phyloP scores from a whole-genome alignment of 2,888 invertebrate genomes.

The Polia nebulosa region DNA sequence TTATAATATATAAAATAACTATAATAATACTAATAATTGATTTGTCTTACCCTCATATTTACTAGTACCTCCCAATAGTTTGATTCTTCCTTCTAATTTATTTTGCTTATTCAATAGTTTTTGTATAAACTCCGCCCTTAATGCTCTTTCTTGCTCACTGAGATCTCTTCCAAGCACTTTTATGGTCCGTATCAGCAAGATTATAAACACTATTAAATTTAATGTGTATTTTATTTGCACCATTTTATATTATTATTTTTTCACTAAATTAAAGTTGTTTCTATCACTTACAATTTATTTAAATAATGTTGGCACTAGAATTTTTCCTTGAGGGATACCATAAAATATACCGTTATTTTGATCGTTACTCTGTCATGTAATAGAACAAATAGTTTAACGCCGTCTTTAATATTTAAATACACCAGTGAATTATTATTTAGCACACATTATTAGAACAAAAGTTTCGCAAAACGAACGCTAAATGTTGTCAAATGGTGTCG shows the following conservation, averaged over 20 bases:
- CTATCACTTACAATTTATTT: constrained; percentile 29
- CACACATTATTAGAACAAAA: neutral
- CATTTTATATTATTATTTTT: constrained; percentile 32
- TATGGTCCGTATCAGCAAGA: constrained; percentile 64
- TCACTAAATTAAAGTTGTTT: neutral
- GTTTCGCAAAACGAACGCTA: neutral
- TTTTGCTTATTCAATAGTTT: constrained; percentile 93
- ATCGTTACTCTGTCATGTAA: neutral
- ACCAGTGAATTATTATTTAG: neutral
- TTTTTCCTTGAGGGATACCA: constrained; percentile 31
- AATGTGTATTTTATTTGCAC: constrained; percentile 39
- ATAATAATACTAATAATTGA: too few species aligned
- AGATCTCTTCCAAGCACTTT: constrained; percentile 76
- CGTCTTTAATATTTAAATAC: neutral
- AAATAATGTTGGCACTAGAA: constrained; percentile 18
- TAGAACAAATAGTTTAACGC: neutral
- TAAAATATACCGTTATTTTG: neutral
- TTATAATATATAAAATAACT: too few species aligned
- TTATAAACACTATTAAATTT: constrained; percentile 62
- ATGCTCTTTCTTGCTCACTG: constrained; percentile 80
- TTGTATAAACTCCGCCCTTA: constrained; percentile 92
- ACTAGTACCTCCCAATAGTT: constrained; percentile 93
- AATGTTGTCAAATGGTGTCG: constrained; percentile 12
- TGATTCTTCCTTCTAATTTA: constrained; percentile 94
- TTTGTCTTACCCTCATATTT: constrained; percentile 93